A percentile compares a stretch with the other conserved stretches of the same genome.
Conservation (phyloP, 2,888 invertebrate species). For the Leptopilina syphax region DNA sequence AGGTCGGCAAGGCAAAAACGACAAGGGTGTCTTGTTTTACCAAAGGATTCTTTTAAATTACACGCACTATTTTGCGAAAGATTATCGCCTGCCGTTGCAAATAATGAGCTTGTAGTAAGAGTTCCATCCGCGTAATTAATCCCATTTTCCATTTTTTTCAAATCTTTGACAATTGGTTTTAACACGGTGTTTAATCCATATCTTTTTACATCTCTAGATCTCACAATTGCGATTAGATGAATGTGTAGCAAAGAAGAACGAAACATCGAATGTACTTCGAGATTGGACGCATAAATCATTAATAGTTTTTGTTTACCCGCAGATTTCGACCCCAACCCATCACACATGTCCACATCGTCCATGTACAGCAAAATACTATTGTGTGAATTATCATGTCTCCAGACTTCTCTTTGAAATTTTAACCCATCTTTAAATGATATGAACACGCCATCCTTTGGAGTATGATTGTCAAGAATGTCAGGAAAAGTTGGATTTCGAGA, state of each 20-base stretch:
- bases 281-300: neutral
- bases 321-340: too few relatives aligned
- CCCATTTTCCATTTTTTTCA: neutral
- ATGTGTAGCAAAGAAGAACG: neutral
- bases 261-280: neutral
- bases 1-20: too few relatives aligned
- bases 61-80: too few relatives aligned
- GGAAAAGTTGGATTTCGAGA: neutral
- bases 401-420: neutral
- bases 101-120: too few relatives aligned
- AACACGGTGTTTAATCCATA: neutral
- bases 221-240: neutral
- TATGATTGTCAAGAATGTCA: neutral
- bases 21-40: too few relatives aligned
- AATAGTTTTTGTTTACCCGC: neutral
- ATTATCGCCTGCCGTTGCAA: too few relatives aligned
- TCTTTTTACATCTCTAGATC: neutral
- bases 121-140: neutral
- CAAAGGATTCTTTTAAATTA: too few relatives aligned
- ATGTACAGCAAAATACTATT: neutral
- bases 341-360: too few relatives aligned
- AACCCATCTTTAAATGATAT: neutral
- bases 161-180: neutral
- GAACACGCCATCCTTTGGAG: neutral
- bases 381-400: neutral